Evolutionary conservation across 2,888 invertebrate genomes (phyloP).

Genomic region (Drosophila rubida): DNA sequence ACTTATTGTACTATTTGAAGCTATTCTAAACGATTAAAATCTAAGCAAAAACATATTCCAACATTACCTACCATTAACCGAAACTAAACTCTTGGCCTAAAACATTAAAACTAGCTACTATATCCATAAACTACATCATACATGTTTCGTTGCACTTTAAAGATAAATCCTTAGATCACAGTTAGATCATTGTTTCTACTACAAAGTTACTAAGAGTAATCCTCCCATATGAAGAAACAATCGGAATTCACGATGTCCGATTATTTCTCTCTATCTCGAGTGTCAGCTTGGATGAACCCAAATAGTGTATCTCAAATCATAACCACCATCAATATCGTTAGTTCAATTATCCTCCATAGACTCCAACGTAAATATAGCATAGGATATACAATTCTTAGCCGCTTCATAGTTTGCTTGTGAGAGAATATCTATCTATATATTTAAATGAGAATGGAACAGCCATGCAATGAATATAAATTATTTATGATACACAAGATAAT

Average conservation of each 20-base stretch:
- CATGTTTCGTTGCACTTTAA: conserved; percentile 38
- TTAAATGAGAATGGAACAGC: conserved; percentile 22
- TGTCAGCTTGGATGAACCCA: conserved; percentile 30
- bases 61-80: conserved; percentile 74
- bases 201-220: conserved; percentile 2
- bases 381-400: conserved; percentile 24
- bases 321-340: conserved; percentile 42
- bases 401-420: conserved; percentile 43
- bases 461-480: conserved; percentile 30
- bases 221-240: not conserved
- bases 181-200: conserved; percentile 31
- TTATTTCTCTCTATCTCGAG: conserved; percentile 8
- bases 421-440: conserved; percentile 27
- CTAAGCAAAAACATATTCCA: conserved; percentile 49
- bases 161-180: conserved; percentile 6
- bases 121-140: conserved; percentile 9
- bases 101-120: conserved; percentile 35
- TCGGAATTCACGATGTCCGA: not conserved
- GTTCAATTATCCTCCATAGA: conserved; percentile 52
- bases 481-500: conserved; percentile 5
- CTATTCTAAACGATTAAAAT: conserved; percentile 44
- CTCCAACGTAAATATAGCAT: conserved; percentile 5
- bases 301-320: conserved; percentile 35
- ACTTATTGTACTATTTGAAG: conserved; percentile 53
- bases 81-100: conserved; percentile 79